Evolutionary conservation across 1,140 invertebrate species (phyloP).

Genomic region (Steinernema feltiae): DNA sequence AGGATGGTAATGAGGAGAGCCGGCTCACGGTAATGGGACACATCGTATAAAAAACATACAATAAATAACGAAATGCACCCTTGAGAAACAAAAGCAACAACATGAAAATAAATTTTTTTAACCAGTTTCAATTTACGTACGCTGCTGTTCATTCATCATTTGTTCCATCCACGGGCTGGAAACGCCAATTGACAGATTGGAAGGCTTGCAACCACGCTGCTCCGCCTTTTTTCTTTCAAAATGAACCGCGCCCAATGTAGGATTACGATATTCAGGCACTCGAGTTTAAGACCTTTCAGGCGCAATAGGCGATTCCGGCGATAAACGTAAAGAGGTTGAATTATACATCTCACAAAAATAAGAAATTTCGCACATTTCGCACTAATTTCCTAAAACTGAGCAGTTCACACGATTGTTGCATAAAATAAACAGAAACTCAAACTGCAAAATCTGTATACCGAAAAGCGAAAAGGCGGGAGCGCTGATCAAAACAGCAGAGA

Average conservation of each 20-base stretch:
- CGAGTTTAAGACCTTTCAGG: not conserved
- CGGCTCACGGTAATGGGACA: not conserved
- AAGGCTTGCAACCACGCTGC: not conserved
- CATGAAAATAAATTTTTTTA: not conserved
- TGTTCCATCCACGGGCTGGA: not conserved
- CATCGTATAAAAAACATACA: not conserved
- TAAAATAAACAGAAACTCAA: not conserved
- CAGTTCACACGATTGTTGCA: not conserved
- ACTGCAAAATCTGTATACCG: too few species aligned
- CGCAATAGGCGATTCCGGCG: too few species aligned
- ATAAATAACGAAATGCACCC: not conserved
- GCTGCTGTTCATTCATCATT: not conserved
- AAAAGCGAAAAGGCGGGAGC: too few species aligned
- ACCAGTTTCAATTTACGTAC: not conserved
- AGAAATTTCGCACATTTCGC: too few species aligned
- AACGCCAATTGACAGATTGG: not conserved
- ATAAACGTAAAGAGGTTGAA: too few species aligned
- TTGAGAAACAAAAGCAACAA: not conserved
- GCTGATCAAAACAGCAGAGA: not conserved
- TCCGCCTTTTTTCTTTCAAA: slow-evolving; percentile 11
- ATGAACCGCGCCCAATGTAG: not conserved
- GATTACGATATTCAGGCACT: not conserved
- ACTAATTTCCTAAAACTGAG: not conserved
- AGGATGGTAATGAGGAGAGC: not conserved
- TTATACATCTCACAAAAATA: too few species aligned